Evolutionary conservation across 2,888 invertebrate genomes (phyloP), one percentile per base, ranked within the genome.

Genomic region (Cecidostiba fungosa): DNA sequence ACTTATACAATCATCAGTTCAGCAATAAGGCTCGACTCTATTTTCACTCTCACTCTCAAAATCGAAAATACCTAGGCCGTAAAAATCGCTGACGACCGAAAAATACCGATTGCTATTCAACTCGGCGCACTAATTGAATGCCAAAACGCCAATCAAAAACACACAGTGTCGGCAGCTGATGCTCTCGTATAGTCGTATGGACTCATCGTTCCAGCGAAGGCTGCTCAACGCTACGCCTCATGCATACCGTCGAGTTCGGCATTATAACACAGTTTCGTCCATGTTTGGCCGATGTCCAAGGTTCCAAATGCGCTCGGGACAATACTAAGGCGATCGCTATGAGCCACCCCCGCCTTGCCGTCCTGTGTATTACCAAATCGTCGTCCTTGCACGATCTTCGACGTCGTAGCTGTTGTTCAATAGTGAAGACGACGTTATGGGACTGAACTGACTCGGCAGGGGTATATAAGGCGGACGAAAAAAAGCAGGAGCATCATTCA

Each of bases 321-420:
- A 70, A 36, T 43, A 29, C 76, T 14, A 66, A 32, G 36, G 36
- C 50, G 76, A 80, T 80, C 84, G 80, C 70, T 62, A 29, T 77
- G 32, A 77, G 62, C n/a, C 23, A 62, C 8, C 36, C 36, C 70
- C 36, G 36, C 36, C 39, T 39, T 0, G 36, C 8, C 36, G n/a
- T 72, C 36, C 36, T n/a, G 14, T 10, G 70, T 39, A 1, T 72
- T 72, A 39, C 70, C 19, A 72, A 72, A 72, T n/a, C 19, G 73
- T 69, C 29, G 79, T 79, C 82, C 85, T 79, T 82, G 85, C 79
- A 74, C 85, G 78, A 78, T 72, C 77, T n/a, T 62, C 72, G 32
- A 59, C 77, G 10, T 39, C 23, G 54, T 59, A 3, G 29, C 23
- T 66, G 66, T 66, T 66, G 66, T 47, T 66, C 66, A 66, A 66